Evolutionary conservation across 2,113 vertebrate species (phyloP).

Genomic region (Holacanthus passer): DNA sequence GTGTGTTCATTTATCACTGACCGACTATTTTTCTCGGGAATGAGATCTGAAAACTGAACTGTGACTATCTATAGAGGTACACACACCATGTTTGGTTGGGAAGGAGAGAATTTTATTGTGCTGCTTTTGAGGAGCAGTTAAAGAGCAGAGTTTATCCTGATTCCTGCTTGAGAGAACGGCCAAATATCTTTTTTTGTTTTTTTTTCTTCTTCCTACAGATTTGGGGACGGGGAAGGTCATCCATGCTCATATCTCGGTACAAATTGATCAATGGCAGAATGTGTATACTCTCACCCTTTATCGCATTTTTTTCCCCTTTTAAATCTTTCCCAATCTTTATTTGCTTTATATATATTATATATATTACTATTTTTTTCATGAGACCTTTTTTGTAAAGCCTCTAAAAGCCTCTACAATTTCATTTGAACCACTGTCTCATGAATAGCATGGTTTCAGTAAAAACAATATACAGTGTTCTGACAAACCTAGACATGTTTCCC

Average conservation of each 20-base stretch:
- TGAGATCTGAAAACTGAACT: conserved; percentile 16
- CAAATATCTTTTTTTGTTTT: background rate
- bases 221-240: conserved; percentile 4
- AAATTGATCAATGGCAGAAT: background rate
- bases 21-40: background rate
- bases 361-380: background rate
- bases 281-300: background rate
- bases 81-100: background rate
- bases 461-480: background rate
- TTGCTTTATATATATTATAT: background rate
- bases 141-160: conserved; percentile 13
- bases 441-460: background rate
- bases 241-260: background rate
- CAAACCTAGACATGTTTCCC: background rate
- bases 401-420: background rate
- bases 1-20: conserved; percentile 10
- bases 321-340: background rate
- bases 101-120: background rate
- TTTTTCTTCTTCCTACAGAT: background rate
- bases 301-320: background rate
- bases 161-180: conserved; percentile 1
- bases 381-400: background rate
- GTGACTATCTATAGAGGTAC: background rate
- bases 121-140: conserved; percentile 5
- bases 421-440: background rate